A percentile compares a stretch with the other conserved stretches of the same genome.
These are phyloP conservation scores for Plecotus auritus DNA, from an alignment of 2,113 vertebrate species.

Conservation along the genomic window DNA sequence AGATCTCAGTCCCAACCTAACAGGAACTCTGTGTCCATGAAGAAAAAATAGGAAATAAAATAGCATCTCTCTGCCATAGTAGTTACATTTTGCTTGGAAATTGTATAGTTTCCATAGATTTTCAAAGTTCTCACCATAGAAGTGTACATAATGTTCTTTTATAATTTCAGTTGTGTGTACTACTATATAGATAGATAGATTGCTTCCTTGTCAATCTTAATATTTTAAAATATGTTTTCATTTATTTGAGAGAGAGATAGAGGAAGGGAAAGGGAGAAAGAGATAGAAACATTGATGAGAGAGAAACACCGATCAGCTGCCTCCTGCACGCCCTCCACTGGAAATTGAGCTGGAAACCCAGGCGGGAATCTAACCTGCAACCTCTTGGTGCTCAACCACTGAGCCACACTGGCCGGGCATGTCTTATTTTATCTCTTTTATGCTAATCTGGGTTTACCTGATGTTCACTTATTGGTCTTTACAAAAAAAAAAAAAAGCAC, in stretches of 20 bases:
- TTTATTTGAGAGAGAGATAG: background rate
- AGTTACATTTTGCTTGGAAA: background rate
- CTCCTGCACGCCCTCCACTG: too few relatives aligned
- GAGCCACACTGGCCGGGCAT: too few relatives aligned
- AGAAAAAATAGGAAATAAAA: background rate
- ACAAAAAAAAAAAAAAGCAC: background rate
- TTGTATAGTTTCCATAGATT: background rate
- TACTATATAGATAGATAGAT: too few relatives aligned
- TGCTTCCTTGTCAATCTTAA: slow-evolving; percentile 1
- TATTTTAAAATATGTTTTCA: background rate
- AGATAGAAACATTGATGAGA: too few relatives aligned
- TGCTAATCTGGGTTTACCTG: background rate
- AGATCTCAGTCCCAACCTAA: background rate
- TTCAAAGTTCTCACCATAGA: slow-evolving; percentile 3
- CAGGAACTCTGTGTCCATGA: background rate
- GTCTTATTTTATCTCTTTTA: background rate
- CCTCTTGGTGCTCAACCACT: too few relatives aligned
- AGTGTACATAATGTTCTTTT: background rate
- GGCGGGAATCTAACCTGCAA: too few relatives aligned
- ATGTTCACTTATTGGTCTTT: background rate
- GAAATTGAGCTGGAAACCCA: too few relatives aligned
- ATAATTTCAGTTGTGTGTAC: background rate
- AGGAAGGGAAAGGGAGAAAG: too few relatives aligned
- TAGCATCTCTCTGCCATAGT: background rate
- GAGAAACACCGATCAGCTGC: too few relatives aligned